Evolutionary conservation across 2,113 vertebrate species (phyloP).

Genomic region (Nothocercus nigrocapillus): DNA sequence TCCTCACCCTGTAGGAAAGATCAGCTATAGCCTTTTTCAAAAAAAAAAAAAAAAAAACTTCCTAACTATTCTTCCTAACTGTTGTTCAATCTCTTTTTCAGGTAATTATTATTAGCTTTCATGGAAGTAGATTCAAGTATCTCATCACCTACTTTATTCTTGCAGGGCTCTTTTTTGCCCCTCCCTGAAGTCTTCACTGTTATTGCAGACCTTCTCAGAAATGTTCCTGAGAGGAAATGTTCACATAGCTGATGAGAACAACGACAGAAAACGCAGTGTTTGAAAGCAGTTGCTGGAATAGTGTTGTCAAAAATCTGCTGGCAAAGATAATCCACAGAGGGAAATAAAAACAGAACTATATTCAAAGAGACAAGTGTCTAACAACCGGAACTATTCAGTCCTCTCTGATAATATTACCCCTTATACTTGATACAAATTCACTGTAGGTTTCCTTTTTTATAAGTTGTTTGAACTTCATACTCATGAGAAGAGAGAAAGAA

Average conservation of each 20-base stretch:
- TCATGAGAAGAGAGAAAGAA: not conserved
- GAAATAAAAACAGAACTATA: not conserved
- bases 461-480: not conserved
- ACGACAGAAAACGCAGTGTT: not conserved
- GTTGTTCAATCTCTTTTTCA: not conserved
- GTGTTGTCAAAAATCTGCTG: not conserved
- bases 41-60: too few species aligned
- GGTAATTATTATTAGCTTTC: not conserved
- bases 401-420: not conserved
- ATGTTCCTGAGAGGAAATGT: not conserved
- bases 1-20: not conserved
- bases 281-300: not conserved
- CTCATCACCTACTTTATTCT: not conserved
- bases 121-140: not conserved
- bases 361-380: not conserved
- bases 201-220: not conserved
- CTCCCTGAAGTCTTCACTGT: not conserved
- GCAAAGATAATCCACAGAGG: not conserved
- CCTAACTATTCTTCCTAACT: not conserved
- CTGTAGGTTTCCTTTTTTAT: not conserved
- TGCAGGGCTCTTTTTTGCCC: not conserved
- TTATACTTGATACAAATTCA: not conserved
- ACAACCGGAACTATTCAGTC: not conserved
- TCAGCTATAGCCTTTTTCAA: not conserved
- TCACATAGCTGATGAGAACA: not conserved